Percentiles rank a stretch among this genome's conserved stretches.
phyloP scores from a whole-genome alignment of 2,888 invertebrate species.

The Caenorhabditis sp. region DNA sequence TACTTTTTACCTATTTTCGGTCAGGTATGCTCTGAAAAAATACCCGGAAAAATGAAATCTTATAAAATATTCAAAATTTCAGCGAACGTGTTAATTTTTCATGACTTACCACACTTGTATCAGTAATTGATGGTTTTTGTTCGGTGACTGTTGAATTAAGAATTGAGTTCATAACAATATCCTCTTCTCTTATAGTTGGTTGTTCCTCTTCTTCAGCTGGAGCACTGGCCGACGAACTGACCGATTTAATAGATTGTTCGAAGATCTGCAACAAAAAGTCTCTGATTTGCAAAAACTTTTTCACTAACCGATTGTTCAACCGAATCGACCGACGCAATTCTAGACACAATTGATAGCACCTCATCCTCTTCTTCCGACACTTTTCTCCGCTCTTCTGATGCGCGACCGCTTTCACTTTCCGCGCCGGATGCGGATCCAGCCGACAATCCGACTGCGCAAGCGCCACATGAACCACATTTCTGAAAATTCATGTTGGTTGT shows the following conservation, averaged over 20 bases:
- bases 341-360: conserved; percentile 19
- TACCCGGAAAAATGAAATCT: neutral
- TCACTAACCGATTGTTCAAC: conserved; percentile 8
- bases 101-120: neutral
- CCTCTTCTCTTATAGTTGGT: conserved; percentile 9
- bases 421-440: conserved; percentile 28
- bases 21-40: too few relatives aligned
- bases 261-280: conserved; percentile 1
- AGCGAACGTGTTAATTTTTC: neutral
- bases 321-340: conserved; percentile 19
- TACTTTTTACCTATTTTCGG: too few relatives aligned
- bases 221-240: conserved; percentile 15
- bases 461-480: conserved; percentile 2
- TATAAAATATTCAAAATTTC: neutral
- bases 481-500: conserved; percentile 8
- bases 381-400: conserved; percentile 25
- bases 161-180: conserved; percentile 25
- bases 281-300: neutral
- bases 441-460: conserved; percentile 25
- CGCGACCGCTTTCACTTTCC: conserved; percentile 14
- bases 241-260: conserved; percentile 22
- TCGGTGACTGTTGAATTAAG: neutral
- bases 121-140: neutral
- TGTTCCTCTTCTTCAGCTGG: conserved; percentile 19
- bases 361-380: conserved; percentile 20